These are phyloP conservation scores for Blastobasis lacticolella DNA, from an alignment of 2,888 invertebrate genomes.

Conservation along the genomic window DNA sequence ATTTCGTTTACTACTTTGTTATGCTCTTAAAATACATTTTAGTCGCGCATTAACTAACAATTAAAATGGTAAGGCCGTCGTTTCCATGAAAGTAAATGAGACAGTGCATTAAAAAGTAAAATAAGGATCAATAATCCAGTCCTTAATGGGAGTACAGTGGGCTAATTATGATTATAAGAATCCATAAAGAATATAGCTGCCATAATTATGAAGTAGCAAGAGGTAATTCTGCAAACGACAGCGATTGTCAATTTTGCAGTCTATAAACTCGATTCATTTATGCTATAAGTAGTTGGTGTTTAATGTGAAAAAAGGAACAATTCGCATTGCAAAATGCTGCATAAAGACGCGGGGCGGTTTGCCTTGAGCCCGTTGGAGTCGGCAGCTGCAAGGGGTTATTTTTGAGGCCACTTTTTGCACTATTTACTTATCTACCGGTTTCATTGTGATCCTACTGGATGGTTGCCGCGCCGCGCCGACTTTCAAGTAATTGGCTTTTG, in stretches of 20 bases:
- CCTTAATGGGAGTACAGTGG: too few relatives aligned
- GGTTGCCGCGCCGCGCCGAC: conserved; percentile 6
- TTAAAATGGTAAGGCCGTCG: too few relatives aligned
- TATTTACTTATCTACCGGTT: conserved; percentile 51
- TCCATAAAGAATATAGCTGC: too few relatives aligned
- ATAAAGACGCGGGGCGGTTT: conserved; percentile 51
- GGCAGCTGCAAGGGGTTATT: conserved; percentile 60
- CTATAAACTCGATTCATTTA: conserved; percentile 26
- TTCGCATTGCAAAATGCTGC: conserved; percentile 43
- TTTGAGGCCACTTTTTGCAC: conserved; percentile 52
- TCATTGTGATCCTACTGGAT: conserved; percentile 26
- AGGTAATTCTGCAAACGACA: background rate
- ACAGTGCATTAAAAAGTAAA: too few relatives aligned
- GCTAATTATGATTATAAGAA: too few relatives aligned
- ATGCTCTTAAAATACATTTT: too few relatives aligned
- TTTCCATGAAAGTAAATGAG: too few relatives aligned
- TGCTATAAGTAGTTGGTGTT: conserved; percentile 24
- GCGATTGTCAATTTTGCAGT: background rate
- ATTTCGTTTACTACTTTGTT: too few relatives aligned
- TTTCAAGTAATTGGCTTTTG: background rate
- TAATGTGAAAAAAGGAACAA: conserved; percentile 31
- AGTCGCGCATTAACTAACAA: too few relatives aligned
- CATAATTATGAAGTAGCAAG: too few relatives aligned
- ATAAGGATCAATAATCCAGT: too few relatives aligned
- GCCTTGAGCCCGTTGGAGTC: conserved; percentile 49